Base-by-base conservation (phyloP, 2,797 vertebrate species). In the Pseudopleuronectes americanus region DNA sequence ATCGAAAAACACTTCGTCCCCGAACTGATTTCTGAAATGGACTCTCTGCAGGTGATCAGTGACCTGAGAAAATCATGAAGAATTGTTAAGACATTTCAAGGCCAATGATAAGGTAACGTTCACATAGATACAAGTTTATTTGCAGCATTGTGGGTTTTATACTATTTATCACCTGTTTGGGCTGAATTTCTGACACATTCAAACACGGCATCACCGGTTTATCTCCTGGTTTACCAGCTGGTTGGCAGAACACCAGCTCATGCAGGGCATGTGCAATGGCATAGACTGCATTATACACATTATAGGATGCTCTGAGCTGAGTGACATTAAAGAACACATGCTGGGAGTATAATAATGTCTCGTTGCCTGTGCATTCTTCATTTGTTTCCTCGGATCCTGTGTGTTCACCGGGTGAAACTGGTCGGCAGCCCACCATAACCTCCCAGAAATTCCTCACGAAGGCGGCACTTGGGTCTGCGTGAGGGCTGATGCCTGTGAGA, bases 231-330 rank as follows among this genome's bases (percentile, higher is more conserved):
- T 48, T n/a, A 21, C 8, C 17, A 13, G 22, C 76, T 8, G 73
- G 64, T 76, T 88, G 21, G 67, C 92, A 93, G 64, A 92, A 92
- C 23, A 94, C 14, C 43, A 92, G 74, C 23, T 84, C 74, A 59
- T 95, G 94, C 55, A 95, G 76, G 0, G 93, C 92, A 31, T 94
- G 90, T 60, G 94, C 93, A 8, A 94, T 76, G 28, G 93, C 90
- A 90, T 95, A 94, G 41, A 94, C 92, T 14, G 92, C 95, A 74
- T 94, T 94, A 71, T 95, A 93, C 8, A 95, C 94, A 74, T 94
- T 95, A 55, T 95, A 95, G 22, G 93, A 53, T 14, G 92, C 86
- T 83, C 94, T 87, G 21, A 95, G 80, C 63, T 95, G 75, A 64
- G 90, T 87, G 56, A 94, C 89, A 81, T 95, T 83, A 19, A 94